Evolutionary conservation across 2,888 invertebrate genomes (phyloP).

Genomic region (Brassicogethes aeneus): DNA sequence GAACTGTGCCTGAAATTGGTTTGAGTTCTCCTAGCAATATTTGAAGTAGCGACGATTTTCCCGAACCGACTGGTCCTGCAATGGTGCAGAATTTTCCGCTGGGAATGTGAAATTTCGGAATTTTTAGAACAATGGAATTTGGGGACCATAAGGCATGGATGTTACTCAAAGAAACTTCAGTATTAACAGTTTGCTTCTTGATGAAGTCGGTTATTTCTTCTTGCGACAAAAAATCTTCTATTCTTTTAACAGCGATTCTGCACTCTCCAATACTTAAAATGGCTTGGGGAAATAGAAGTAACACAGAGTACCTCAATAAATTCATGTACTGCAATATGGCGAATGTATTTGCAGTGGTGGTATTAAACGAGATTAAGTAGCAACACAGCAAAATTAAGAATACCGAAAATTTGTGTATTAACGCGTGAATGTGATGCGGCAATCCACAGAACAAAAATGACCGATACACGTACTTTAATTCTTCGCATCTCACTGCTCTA

Average conservation of each 20-base stretch:
- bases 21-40: slow-evolving; percentile 36
- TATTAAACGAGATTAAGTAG: neutral
- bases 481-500: too few species aligned
- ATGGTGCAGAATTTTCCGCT: slow-evolving; percentile 1
- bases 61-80: slow-evolving; percentile 59
- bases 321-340: too few species aligned
- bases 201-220: slow-evolving; percentile 1
- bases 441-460: too few species aligned
- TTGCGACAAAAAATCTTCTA: neutral
- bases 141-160: too few species aligned
- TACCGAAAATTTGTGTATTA: too few species aligned
- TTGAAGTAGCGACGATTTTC: slow-evolving; percentile 45
- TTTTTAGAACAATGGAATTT: too few species aligned
- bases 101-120: neutral
- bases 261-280: neutral
- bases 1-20: slow-evolving; percentile 32
- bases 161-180: neutral
- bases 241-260: neutral
- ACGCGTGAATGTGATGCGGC: too few species aligned
- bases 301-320: too few species aligned
- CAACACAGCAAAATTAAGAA: too few species aligned
- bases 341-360: neutral
- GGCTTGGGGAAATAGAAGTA: too few species aligned
- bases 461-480: too few species aligned
- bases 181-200: too few species aligned